Conservation (phyloP, 2,888 invertebrate species). For the Candidula unifasciata region DNA sequence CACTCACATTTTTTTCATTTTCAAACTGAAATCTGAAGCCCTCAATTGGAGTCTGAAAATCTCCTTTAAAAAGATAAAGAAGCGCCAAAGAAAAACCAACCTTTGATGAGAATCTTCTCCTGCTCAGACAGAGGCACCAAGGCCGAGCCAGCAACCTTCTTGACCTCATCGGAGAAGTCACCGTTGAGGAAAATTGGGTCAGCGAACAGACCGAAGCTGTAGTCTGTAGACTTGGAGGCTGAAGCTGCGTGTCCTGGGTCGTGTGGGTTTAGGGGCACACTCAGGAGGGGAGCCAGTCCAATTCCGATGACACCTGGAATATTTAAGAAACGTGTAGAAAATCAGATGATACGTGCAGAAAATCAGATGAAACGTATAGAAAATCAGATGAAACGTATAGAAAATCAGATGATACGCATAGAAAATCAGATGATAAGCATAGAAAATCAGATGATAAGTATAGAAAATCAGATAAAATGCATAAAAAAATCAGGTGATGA, state of each 20-base stretch:
- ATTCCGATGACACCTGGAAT: constrained; percentile 59
- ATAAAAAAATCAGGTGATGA: too few species aligned
- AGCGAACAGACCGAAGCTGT: constrained; percentile 67
- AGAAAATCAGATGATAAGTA: too few species aligned
- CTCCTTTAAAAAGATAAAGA: too few species aligned
- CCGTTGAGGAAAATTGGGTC: constrained; percentile 65
- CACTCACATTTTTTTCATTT: too few species aligned
- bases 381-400: too few species aligned
- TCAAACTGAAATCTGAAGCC: too few species aligned
- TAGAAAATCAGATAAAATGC: too few species aligned
- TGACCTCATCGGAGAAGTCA: constrained; percentile 78
- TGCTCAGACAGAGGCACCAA: constrained; percentile 71
- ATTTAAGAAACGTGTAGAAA: not conserved
- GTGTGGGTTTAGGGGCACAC: constrained; percentile 47
- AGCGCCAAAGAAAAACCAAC: constrained; percentile 53
- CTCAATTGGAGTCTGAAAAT: too few species aligned
- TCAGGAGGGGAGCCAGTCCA: constrained; percentile 53
- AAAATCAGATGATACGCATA: too few species aligned
- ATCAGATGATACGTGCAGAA: too few species aligned
- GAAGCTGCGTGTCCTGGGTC: constrained; percentile 58
- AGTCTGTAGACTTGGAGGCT: constrained; percentile 53
- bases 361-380: too few species aligned
- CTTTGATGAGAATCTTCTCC: constrained; percentile 69
- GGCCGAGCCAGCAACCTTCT: constrained; percentile 39
- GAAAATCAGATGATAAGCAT: too few species aligned